phyloP scores from a whole-genome alignment of 1,140 invertebrate genomes.

The Drosophila serrata region DNA sequence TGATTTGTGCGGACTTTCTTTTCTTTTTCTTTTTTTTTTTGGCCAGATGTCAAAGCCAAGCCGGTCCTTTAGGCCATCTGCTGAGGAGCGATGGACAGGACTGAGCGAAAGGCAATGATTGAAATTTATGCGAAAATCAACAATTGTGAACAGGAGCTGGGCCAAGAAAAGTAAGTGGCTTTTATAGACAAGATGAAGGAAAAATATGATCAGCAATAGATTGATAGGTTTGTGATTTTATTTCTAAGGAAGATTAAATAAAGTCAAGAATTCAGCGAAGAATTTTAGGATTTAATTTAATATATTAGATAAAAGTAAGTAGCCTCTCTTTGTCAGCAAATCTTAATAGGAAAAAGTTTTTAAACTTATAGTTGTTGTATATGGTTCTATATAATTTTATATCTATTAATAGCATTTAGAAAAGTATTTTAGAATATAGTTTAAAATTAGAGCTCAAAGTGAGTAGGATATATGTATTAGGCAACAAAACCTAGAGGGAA shows the following conservation, averaged over 20 bases:
- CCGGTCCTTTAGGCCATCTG: constrained; percentile 5
- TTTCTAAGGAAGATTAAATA: neutral
- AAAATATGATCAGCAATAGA: constrained; percentile 2
- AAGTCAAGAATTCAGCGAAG: neutral
- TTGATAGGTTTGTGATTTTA: constrained; percentile 5
- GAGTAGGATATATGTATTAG: no score
- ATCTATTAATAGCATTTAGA: no score
- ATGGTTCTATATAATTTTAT: no score
- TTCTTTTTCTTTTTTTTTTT: constrained; percentile 18
- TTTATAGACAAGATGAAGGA: neutral
- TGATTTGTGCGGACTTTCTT: constrained; percentile 34
- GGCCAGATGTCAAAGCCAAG: constrained; percentile 11
- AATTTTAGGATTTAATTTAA: neutral
- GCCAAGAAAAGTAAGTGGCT: neutral
- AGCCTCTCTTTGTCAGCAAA: neutral
- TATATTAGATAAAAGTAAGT: neutral
- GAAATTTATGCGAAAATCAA: constrained; percentile 39
- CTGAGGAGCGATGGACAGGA: neutral
- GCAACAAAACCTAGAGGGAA: no score
- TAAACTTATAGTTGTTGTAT: no score
- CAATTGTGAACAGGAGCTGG: no score
- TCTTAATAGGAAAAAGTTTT: neutral
- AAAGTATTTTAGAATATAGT: no score
- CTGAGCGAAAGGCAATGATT: constrained; percentile 2
- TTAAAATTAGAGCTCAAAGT: no score